phyloP scores from a whole-genome alignment of 2,113 vertebrate genomes.

The Oryzias curvinotus region DNA sequence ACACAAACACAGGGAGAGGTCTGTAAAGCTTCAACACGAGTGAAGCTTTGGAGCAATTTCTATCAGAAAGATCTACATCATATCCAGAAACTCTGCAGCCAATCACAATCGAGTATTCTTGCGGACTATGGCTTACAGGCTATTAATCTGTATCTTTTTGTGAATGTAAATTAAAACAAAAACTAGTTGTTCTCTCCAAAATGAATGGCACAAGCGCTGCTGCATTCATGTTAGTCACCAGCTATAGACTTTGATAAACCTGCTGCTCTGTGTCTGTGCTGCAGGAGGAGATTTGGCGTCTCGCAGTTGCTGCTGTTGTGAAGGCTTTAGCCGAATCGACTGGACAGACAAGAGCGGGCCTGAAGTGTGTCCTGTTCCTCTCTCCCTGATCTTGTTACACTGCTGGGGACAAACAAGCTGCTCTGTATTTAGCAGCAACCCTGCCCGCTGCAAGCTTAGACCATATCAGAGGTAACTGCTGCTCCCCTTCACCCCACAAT shows the following conservation, averaged over 20 bases:
- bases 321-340: constrained; percentile 46
- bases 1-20: not conserved
- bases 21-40: not conserved
- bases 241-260: too few species aligned
- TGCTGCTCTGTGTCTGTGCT: too few species aligned
- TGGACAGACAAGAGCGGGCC: constrained; percentile 40
- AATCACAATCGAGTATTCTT: too few species aligned
- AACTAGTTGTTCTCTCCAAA: too few species aligned
- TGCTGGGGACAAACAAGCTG: constrained; percentile 64
- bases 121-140: too few species aligned
- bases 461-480: constrained; percentile 33
- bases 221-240: too few species aligned
- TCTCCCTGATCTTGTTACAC: constrained; percentile 70
- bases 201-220: too few species aligned
- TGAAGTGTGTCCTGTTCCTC: constrained; percentile 62
- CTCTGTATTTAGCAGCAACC: constrained; percentile 63
- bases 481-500: constrained; percentile 39
- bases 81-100: too few species aligned
- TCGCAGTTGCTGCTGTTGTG: constrained; percentile 24
- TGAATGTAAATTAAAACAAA: too few species aligned
- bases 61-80: too few species aligned
- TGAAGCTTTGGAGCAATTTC: too few species aligned
- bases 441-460: constrained; percentile 37
- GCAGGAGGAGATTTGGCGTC: not conserved
- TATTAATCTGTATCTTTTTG: too few species aligned